These are phyloP conservation scores for Loris lydekkerianus DNA, from an alignment of 2,797 vertebrate genomes.

Conservation along the genomic window DNA sequence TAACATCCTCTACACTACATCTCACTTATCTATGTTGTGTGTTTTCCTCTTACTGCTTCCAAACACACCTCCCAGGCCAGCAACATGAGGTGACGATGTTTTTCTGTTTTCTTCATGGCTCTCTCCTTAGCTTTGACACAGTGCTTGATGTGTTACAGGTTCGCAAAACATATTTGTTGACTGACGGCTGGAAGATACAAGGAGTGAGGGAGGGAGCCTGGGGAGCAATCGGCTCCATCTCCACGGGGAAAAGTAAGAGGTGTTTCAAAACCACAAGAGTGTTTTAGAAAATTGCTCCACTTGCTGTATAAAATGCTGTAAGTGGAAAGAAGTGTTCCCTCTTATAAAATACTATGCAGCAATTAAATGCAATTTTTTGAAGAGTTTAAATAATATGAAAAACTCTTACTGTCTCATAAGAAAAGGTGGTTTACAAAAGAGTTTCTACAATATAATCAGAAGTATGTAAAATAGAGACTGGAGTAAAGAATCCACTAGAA, in stretches of 20 bases:
- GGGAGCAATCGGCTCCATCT: constrained; percentile 44
- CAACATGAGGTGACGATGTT: background rate
- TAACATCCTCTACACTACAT: background rate
- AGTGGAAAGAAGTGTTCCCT: constrained; percentile 18
- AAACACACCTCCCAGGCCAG: background rate
- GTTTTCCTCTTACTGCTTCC: background rate
- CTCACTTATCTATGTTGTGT: background rate
- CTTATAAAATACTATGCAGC: constrained; percentile 53
- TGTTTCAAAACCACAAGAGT: constrained; percentile 44
- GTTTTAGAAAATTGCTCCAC: constrained; percentile 61
- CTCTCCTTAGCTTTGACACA: background rate
- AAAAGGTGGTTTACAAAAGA: constrained; percentile 17
- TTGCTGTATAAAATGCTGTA: constrained; percentile 13
- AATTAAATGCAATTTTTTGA: constrained; percentile 65
- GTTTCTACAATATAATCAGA: constrained; percentile 22
- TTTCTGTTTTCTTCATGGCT: background rate
- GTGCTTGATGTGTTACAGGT: background rate
- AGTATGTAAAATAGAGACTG: background rate
- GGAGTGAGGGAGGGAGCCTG: background rate
- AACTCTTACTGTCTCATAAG: constrained; percentile 29
- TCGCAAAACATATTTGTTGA: background rate
- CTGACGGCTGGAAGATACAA: background rate
- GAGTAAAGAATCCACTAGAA: constrained; percentile 16
- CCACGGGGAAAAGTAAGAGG: background rate
- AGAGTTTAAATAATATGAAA: constrained; percentile 41